Conservation (phyloP, 2,113 vertebrate genomes). For the Archilochus colubris region DNA sequence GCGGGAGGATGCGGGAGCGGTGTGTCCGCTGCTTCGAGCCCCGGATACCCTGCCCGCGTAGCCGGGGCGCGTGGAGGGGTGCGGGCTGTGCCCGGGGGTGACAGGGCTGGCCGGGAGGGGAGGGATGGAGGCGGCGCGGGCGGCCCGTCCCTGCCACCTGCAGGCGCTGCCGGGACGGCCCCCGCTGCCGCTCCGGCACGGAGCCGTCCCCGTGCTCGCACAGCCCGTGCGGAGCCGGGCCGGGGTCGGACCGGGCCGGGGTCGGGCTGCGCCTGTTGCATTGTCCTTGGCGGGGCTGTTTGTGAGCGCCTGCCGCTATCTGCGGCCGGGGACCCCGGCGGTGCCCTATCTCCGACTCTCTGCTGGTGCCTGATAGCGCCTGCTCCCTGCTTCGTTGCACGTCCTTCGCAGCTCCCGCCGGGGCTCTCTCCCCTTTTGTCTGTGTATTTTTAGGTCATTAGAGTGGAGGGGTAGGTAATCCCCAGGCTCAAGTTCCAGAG, state of each 20-base stretch:
- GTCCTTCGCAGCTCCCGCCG: constrained; percentile 44
- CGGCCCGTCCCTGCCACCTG: constrained; percentile 7
- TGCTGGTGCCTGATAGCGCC: constrained; percentile 16
- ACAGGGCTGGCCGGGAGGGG: background rate
- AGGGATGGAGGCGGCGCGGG: background rate
- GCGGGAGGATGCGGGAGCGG: background rate
- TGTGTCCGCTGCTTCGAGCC: background rate
- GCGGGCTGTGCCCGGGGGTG: background rate
- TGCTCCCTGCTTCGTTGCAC: constrained; percentile 44
- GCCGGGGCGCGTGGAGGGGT: background rate
- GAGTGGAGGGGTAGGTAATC: constrained; percentile 86
- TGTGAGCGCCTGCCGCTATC: background rate
- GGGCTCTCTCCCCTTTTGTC: constrained; percentile 66
- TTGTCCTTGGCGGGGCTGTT: background rate
- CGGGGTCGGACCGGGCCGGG: background rate
- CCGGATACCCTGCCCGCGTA: background rate
- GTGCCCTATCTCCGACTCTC: constrained; percentile 14
- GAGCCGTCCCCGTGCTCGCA: background rate
- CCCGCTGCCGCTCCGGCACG: background rate
- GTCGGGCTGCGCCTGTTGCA: constrained; percentile 22
- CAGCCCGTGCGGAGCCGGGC: constrained; percentile 6
- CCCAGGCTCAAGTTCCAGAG: constrained; percentile 91
- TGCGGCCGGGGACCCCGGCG: background rate
- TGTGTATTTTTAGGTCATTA: constrained; percentile 76
- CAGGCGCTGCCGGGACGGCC: background rate